Conservation (phyloP, 1,140 invertebrate species). For the Pseudobourletiella spinata region DNA sequence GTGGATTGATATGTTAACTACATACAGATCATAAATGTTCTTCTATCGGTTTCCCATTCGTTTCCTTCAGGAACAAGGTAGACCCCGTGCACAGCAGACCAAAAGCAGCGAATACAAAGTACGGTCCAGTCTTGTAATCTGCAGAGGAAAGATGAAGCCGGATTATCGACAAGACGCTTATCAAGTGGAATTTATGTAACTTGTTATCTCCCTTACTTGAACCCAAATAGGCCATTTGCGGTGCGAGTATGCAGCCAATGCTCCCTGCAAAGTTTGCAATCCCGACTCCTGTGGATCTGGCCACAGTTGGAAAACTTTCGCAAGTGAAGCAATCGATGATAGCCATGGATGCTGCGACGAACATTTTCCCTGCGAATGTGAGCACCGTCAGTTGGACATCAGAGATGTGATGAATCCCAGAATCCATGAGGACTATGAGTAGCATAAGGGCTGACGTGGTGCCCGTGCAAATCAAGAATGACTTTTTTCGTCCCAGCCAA, state of each 20-base stretch:
- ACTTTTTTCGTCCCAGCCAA: slow-evolving; percentile 17
- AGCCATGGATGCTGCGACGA: slow-evolving; percentile 6
- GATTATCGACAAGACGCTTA: neutral
- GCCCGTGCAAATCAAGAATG: slow-evolving; percentile 11
- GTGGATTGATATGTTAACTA: too few relatives aligned
- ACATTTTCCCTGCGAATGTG: slow-evolving; percentile 13
- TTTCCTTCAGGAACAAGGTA: slow-evolving; percentile 16
- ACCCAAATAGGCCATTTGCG: slow-evolving; percentile 24
- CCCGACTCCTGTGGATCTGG: slow-evolving; percentile 14
- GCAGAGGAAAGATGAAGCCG: neutral
- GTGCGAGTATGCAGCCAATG: slow-evolving; percentile 15
- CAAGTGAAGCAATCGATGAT: slow-evolving; percentile 20
- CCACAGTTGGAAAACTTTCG: slow-evolving; percentile 18
- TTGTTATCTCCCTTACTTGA: too few relatives aligned
- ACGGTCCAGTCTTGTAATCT: slow-evolving; percentile 14
- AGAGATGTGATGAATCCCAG: neutral
- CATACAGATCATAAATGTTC: slow-evolving; percentile 10
- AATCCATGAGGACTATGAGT: neutral
- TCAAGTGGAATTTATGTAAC: neutral
- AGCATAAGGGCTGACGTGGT: neutral
- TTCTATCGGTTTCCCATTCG: slow-evolving; percentile 19
- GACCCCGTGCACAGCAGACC: neutral
- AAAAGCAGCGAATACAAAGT: slow-evolving; percentile 16
- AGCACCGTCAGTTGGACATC: neutral
- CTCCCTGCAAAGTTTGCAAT: slow-evolving; percentile 9